Base-by-base conservation (phyloP, 2,797 vertebrate genomes). In the Cuniculus paca region DNA sequence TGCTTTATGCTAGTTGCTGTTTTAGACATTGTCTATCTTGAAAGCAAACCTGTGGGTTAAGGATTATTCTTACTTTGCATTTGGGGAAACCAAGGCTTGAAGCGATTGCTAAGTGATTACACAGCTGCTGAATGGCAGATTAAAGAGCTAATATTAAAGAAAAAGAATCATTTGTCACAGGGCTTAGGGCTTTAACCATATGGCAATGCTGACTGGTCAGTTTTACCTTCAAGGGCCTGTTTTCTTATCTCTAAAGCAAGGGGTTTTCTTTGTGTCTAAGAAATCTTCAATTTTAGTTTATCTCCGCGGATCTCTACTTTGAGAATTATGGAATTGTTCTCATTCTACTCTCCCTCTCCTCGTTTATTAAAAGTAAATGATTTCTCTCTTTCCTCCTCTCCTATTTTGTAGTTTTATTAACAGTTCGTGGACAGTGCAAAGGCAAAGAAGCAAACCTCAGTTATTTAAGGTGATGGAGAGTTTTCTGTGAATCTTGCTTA, bases 231-330 rank as follows among this genome's bases (percentile, higher is more conserved):
- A 56, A 61, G 65, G 42, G 6, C 60, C 48, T 77, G 1, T 86
- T 93, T 93, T 54, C 60, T 96, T 90, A 2, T 91, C 4, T 92
- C 2, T 63, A 60, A 54, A 91, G 52, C n/a, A 90, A 68, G 90
- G 4, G 13, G 31, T 89, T 68, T 90, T 77, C 28, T 95, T 91
- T 17, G 10, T 12, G 24, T 17, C 89, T 86, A 26, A 20, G 56
- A 91, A 90, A 26, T 94, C n/a, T 83, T 95, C 31, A 77, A 3
- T 95, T 95, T 96, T 93, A 82, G 45, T 94, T 90, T 91, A 88
- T 95, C 20, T 89, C 19, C 52, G 0, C 74, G 42, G 89, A n/a
- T 22, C 50, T 83, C 17, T 82, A 77, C 56, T 65, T 94, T 94
- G 52, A 86, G 77, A 52, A 80, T 86, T 95, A 52, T 94, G 85